Base-by-base conservation (phyloP, 2,797 vertebrate genomes). In the Gouania willdenowi region DNA sequence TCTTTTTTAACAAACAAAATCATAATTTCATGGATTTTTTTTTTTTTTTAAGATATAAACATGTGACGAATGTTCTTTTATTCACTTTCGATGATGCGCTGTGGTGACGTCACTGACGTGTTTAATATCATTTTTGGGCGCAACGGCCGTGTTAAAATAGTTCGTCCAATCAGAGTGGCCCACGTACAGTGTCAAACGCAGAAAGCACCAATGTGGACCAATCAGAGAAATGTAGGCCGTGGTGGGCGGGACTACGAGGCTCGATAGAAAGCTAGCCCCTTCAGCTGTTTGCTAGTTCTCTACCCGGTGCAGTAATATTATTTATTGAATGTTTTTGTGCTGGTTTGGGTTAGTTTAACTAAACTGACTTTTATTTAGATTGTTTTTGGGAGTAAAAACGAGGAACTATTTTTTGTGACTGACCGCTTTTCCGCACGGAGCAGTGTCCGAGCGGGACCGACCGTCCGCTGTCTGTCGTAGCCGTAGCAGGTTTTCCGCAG, bases 181-280 rank as follows among this genome's bases (percentile, higher is more conserved):
- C 82, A 90, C 89, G 89, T 88, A 65, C 37, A 29, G 2, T 16
- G 69, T 40, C 50, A 31, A 73, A 78, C 77, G 3, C 74, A 77
- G 79, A 83, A 44, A 55, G 66, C 34, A 17, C n/a, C 9, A 8
- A 8, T 12, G 22, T 21, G 37, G 69, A 66, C 76, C 78, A 81
- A 79, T 40, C 69, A 59, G 8, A 9, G 31, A 10, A 11, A 70
- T 53, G 61, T 66, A 44, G 58, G 43, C 1, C 43, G 55, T 47
- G 29, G 26, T 44, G 49, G 56, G 45, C 34, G 53, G 47, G 26
- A 28, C 15, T 3, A 21, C 22, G 14, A 9, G 15, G 14, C 14
- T 31, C 5, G 29, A 5, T 29, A 5, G 31, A 12, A 23, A 62
- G 57, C n/a, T n/a, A n/a, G n/a, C n/a, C n/a, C n/a, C n/a, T n/a